These are phyloP conservation scores for Nyctibius bracteatus DNA, from an alignment of 2,113 vertebrate genomes.

Conservation along the genomic window DNA sequence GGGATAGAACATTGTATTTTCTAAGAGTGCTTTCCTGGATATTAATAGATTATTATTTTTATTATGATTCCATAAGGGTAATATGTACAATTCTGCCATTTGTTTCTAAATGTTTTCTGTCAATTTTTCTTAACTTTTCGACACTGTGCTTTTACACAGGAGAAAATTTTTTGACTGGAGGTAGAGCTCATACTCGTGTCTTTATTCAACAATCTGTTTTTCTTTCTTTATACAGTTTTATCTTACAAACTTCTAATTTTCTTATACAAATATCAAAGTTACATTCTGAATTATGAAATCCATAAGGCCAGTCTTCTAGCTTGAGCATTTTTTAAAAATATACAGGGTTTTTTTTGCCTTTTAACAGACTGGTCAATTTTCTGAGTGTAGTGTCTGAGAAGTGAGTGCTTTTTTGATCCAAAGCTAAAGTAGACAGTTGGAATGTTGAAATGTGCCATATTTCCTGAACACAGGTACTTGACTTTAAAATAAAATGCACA, in stretches of 20 bases:
- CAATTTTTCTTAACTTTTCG: background rate
- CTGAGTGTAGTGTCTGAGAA: background rate
- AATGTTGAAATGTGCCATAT: background rate
- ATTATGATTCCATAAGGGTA: background rate
- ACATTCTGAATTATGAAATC: background rate
- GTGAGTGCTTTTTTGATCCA: background rate
- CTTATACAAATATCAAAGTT: background rate
- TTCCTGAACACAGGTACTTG: background rate
- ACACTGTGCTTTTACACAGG: background rate
- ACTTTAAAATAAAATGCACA: background rate
- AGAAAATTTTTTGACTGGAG: background rate
- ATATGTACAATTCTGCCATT: background rate
- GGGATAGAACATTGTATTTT: background rate
- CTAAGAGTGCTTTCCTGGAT: background rate
- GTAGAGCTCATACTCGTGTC: background rate
- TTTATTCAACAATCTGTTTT: background rate
- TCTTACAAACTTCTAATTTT: background rate
- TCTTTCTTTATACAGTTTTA: background rate
- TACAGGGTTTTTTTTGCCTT: accelerated
- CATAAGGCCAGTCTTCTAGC: background rate
- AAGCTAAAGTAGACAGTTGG: background rate
- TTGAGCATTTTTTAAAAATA: background rate
- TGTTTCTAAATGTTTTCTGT: background rate
- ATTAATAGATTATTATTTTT: background rate
- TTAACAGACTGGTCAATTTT: background rate